Base-by-base conservation (phyloP, 1,140 invertebrate species). In the Halotydeus destructor region DNA sequence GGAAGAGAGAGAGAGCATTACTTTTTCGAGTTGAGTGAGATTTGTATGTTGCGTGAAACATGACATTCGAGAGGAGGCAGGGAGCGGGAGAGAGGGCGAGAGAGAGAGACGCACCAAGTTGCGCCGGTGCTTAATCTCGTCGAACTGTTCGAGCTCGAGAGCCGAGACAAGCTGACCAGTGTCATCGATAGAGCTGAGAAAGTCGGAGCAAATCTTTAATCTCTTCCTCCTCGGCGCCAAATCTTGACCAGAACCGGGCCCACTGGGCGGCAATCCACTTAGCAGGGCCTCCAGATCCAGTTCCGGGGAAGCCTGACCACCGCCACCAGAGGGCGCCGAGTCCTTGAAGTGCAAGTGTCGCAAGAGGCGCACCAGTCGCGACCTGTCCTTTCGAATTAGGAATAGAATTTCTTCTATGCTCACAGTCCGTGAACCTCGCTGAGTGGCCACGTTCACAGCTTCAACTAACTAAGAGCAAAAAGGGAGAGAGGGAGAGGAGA, bases 371-470 rank as follows among this genome's bases (percentile, higher is more conserved):
- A 57, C 62, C 53, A 61, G 53, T 49, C 71, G 71, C 5, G 67
- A 54, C 53, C 67, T 69, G 57, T 74, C 70, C 51, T 70, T 73
- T 35, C 72, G 57, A 56, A 76, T 62, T 24, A 75, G 56, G 56
- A 71, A 76, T 14, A 77, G 59, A 21, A 77, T 62, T 48, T 76
- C 72, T 54, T 68, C 64, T 11, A 62, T 49, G n/a, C 57, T 55
- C 32, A 69, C 56, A 21, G 55, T 52, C 39, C 68, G 65, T 2
- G 58, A 54, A 19, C 59, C 60, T 47, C 68, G 57, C 36, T 57
- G 54, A 16, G 56, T 54, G 2, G 66, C 62, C 40, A 67, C 56
- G 44, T 69, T 68, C 19, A 54, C 47, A 21, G 69, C 68, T 57
- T 70, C 66, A 49, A 66, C 61, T 12, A 74, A 46, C 53, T 68